These are phyloP conservation scores for Malurus splendens DNA, from an alignment of 2,797 vertebrate species.

Conservation along the genomic window DNA sequence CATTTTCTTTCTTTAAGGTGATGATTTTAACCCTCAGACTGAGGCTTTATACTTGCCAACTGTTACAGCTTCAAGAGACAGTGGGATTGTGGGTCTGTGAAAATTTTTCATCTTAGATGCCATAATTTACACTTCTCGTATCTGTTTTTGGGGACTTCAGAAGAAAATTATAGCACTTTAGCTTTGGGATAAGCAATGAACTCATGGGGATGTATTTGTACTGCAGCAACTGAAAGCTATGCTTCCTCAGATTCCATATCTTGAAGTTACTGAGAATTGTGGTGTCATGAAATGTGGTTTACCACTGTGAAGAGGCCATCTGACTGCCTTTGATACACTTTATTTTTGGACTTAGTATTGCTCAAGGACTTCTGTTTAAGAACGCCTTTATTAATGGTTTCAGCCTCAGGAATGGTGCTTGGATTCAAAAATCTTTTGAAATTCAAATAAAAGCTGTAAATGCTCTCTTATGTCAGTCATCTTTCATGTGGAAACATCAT, in stretches of 20 bases:
- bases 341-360: background rate
- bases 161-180: constrained; percentile 27
- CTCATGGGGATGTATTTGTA: constrained; percentile 8
- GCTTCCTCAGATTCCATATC: background rate
- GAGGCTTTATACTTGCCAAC: background rate
- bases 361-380: background rate
- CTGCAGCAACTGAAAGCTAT: background rate
- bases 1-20: constrained; percentile 24
- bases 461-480: background rate
- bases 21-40: background rate
- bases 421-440: background rate
- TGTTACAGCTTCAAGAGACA: background rate
- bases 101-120: background rate
- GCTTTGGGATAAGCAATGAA: background rate
- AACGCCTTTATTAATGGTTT: background rate
- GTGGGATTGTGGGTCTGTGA: background rate
- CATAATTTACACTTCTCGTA: constrained; percentile 21
- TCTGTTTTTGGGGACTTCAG: background rate
- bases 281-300: constrained; percentile 18
- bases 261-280: constrained; percentile 17
- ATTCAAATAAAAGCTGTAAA: background rate
- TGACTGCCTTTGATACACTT: background rate
- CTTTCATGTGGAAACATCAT: background rate
- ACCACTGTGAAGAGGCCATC: background rate
- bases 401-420: background rate